phyloP scores from a whole-genome alignment of 1,140 invertebrate species.

The Lamellibrachia luymesi region DNA sequence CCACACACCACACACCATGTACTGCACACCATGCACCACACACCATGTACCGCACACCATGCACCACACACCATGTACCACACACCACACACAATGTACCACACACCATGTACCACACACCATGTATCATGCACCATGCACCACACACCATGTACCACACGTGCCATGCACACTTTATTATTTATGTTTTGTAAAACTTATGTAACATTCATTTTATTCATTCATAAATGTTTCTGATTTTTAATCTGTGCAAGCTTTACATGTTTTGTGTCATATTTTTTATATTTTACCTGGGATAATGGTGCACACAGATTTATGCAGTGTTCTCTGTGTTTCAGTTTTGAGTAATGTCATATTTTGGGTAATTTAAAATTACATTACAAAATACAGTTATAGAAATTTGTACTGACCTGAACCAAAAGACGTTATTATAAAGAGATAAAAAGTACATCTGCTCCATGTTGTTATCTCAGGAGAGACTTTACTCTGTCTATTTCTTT shows the following conservation, averaged over 20 bases:
- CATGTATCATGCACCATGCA: too few relatives aligned
- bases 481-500: background rate
- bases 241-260: background rate
- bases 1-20: too few relatives aligned
- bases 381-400: background rate
- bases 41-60: too few relatives aligned
- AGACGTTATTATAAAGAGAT: background rate
- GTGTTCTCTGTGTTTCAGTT: too few relatives aligned
- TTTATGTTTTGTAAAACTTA: slow-evolving; percentile 7
- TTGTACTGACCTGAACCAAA: background rate
- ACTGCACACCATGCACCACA: background rate
- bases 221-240: too few relatives aligned
- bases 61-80: too few relatives aligned
- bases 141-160: too few relatives aligned
- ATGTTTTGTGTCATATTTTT: background rate
- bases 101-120: too few relatives aligned
- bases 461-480: slow-evolving; percentile 21
- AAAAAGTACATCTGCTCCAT: background rate
- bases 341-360: too few relatives aligned
- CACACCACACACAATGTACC: too few relatives aligned
- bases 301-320: too few relatives aligned
- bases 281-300: too few relatives aligned
- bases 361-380: background rate
- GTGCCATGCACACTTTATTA: slow-evolving; percentile 18
- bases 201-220: background rate